Conservation (phyloP, 2,888 invertebrate species). For the Machimus rusticus region DNA sequence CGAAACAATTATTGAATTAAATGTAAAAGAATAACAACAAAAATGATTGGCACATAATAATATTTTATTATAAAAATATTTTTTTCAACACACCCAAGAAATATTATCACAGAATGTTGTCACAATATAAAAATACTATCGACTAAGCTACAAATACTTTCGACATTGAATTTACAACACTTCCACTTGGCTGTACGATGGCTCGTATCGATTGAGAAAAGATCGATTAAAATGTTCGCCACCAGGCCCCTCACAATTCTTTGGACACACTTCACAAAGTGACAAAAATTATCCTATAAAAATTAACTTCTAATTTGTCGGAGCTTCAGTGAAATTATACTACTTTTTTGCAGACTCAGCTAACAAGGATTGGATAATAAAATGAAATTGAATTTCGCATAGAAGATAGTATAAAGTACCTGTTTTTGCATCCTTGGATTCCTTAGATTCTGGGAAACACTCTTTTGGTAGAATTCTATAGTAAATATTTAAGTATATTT, state of each 20-base stretch:
- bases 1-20: too few relatives aligned
- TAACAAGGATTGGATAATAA: not conserved
- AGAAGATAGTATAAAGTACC: conserved; percentile 8
- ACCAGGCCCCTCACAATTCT: not conserved
- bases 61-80: conserved; percentile 13
- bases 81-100: conserved; percentile 15
- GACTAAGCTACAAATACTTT: conserved; percentile 20
- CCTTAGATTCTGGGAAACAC: conserved; percentile 53
- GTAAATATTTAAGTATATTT: not conserved
- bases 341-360: not conserved
- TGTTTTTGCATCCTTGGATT: too few relatives aligned
- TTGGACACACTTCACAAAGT: not conserved
- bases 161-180: not conserved
- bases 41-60: conserved; percentile 16
- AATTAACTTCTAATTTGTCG: not conserved
- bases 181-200: not conserved
- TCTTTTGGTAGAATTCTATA: conserved; percentile 57
- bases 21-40: not conserved
- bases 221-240: not conserved
- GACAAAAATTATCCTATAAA: not conserved
- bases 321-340: not conserved
- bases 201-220: not conserved
- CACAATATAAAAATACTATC: conserved; percentile 29
- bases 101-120: conserved; percentile 36
- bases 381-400: not conserved